These are phyloP conservation scores for Protobothrops flavoviridis DNA, from an alignment of 2,113 vertebrate genomes.

Conservation along the genomic window DNA sequence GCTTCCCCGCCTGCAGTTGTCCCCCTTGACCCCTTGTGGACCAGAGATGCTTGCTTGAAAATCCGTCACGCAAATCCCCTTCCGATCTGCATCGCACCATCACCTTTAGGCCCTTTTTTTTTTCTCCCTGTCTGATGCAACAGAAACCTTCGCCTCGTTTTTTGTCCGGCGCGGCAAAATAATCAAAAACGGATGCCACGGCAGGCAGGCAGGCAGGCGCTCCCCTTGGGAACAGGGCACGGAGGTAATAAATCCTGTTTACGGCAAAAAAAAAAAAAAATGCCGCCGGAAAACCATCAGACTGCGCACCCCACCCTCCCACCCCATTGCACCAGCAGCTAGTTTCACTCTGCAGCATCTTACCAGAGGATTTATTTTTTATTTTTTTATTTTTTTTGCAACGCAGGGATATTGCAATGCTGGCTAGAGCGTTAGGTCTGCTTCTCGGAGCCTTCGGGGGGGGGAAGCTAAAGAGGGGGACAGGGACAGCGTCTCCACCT, in stretches of 20 bases:
- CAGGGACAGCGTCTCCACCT: too few species aligned
- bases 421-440: neutral
- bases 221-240: neutral
- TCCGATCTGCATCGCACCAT: neutral
- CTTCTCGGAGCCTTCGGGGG: neutral
- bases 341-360: conserved; percentile 9
- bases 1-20: neutral
- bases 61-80: neutral
- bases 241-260: conserved; percentile 19
- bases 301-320: neutral
- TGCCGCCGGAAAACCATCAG: neutral
- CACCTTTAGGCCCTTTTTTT: neutral
- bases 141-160: neutral
- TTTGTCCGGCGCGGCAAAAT: neutral
- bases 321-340: conserved; percentile 1
- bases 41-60: neutral
- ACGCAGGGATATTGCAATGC: neutral
- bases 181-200: neutral
- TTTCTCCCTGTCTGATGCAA: neutral
- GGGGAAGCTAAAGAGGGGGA: neutral
- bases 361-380: neutral
- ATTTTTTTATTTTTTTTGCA: neutral
- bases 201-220: too few species aligned
- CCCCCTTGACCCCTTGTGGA: neutral
- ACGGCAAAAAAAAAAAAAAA: neutral